phyloP scores from a whole-genome alignment of 2,113 vertebrate species.

The Rhabdornis inornatus region DNA sequence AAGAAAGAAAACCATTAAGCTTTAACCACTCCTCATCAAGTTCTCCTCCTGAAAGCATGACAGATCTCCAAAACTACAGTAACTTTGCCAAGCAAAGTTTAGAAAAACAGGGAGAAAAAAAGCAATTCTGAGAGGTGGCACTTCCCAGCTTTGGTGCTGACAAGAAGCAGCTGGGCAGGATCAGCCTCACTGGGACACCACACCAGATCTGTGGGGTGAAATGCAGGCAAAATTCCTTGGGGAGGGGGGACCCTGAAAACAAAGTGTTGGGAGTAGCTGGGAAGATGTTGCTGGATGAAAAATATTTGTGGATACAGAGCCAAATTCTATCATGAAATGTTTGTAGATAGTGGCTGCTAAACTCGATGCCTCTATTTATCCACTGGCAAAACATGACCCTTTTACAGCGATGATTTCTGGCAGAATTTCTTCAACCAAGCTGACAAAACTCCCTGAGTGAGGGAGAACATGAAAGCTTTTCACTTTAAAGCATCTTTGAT shows the following conservation, averaged over 20 bases:
- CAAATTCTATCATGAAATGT: neutral
- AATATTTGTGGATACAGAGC: neutral
- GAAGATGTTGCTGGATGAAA: neutral
- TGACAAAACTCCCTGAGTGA: neutral
- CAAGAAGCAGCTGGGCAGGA: slow-evolving; percentile 35
- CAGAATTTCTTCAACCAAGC: neutral
- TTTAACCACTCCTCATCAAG: slow-evolving; percentile 9
- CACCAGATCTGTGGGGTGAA: neutral
- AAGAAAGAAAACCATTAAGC: neutral
- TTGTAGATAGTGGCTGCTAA: neutral
- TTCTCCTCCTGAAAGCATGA: slow-evolving; percentile 1
- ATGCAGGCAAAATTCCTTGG: neutral
- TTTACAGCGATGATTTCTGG: neutral
- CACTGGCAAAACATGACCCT: neutral
- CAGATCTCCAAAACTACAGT: neutral
- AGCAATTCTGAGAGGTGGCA: slow-evolving; percentile 39
- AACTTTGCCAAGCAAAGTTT: slow-evolving; percentile 11
- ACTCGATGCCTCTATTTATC: neutral
- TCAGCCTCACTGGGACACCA: neutral
- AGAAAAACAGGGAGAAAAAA: neutral
- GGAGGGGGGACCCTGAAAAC: neutral
- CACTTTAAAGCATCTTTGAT: neutral
- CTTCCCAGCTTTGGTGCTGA: slow-evolving; percentile 18
- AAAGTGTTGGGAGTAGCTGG: neutral
- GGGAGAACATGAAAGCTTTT: neutral